Evolutionary conservation across 2,888 invertebrate species (phyloP).

Genomic region (Cremastobaeus sp.): DNA sequence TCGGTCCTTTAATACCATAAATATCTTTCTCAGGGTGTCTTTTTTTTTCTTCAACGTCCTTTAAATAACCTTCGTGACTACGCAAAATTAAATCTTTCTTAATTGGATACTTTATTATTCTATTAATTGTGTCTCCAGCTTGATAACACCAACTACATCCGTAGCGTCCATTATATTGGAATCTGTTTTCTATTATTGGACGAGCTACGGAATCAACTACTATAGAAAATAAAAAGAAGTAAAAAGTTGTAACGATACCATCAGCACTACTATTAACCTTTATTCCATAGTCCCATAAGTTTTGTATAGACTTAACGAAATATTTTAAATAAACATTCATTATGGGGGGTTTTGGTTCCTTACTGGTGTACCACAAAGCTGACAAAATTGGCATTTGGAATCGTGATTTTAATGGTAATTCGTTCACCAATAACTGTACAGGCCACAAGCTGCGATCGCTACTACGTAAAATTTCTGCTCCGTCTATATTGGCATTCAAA

Average conservation of each 20-base stretch:
- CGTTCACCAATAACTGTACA: constrained; percentile 8
- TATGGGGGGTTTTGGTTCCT: neutral
- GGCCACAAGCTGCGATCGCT: constrained; percentile 12
- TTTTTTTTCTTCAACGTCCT: constrained; percentile 26
- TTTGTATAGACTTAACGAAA: neutral
- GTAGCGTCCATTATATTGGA: constrained; percentile 37
- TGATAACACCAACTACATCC: constrained; percentile 59
- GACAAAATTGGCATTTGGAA: neutral
- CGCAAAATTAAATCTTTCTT: constrained; percentile 5
- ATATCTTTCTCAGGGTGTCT: no score
- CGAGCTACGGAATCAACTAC: neutral
- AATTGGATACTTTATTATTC: constrained; percentile 29
- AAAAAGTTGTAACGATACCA: neutral
- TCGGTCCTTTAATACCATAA: constrained; percentile 38
- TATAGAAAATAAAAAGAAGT: neutral
- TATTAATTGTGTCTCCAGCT: constrained; percentile 13
- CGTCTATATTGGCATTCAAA: constrained; percentile 3
- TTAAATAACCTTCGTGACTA: constrained; percentile 28
- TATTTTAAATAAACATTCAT: constrained; percentile 17
- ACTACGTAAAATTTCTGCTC: neutral
- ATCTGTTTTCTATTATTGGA: constrained; percentile 30
- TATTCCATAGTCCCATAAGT: neutral
- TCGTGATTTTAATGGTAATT: constrained; percentile 6
- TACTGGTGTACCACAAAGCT: neutral
- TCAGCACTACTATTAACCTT: neutral